Conservation (phyloP, 2,113 vertebrate genomes). For the Tenebrosternarchus preto region DNA sequence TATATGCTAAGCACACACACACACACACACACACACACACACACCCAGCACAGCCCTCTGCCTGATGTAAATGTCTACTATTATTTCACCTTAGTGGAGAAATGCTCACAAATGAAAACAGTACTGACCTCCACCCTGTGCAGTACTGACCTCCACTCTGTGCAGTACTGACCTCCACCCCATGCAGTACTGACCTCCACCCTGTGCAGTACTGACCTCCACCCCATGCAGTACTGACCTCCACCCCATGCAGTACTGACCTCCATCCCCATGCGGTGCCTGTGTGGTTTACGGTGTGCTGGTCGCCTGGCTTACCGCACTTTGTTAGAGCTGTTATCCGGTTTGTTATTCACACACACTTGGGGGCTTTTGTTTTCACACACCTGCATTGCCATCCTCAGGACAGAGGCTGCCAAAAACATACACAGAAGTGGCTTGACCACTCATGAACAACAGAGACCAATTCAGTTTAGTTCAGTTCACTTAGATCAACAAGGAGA, state of each 20-base stretch:
- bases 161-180: too few species aligned
- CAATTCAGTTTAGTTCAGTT: background rate
- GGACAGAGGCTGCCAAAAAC: constrained; percentile 54
- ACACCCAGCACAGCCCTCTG: constrained; percentile 4
- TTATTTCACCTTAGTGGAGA: background rate
- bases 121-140: background rate
- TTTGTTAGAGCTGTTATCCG: background rate
- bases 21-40: too few species aligned
- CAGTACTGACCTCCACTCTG: background rate
- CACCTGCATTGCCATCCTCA: constrained; percentile 48
- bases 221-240: background rate
- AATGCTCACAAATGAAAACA: background rate
- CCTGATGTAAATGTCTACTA: constrained; percentile 19
- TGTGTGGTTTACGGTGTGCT: background rate
- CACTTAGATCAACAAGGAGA: background rate
- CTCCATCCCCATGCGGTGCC: background rate
- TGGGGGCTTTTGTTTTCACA: constrained; percentile 33
- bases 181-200: background rate
- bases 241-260: background rate
- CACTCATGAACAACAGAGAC: too few species aligned
- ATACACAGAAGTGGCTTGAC: background rate
- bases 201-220: background rate
- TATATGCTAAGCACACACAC: too few species aligned
- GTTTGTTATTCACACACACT: background rate
- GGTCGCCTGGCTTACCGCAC: background rate